Conservation (phyloP, 2,797 vertebrate genomes). For the Pangasius djambal region DNA sequence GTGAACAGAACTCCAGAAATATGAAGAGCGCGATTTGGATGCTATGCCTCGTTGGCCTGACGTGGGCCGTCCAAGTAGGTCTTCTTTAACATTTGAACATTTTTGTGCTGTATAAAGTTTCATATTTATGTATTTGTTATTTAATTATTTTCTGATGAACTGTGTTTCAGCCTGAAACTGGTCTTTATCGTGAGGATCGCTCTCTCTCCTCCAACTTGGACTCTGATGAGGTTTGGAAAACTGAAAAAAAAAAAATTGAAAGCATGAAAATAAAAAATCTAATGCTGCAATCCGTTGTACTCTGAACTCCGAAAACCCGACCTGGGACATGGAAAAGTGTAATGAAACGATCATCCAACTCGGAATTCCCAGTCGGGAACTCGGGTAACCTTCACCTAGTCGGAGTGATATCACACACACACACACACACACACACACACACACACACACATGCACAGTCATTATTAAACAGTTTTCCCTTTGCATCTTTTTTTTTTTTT, state of each 20-base stretch:
- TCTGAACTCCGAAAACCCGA: neutral
- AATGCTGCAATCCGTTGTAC: neutral
- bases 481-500: no score
- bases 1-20: neutral
- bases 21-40: neutral
- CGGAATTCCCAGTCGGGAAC: no score
- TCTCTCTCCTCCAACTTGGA: neutral
- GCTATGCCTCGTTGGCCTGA: neutral
- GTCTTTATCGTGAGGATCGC: neutral
- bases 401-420: no score
- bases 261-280: neutral
- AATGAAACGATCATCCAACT: neutral
- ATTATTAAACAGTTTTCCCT: no score
- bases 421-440: no score
- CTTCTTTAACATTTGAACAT: neutral
- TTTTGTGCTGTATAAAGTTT: no score
- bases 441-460: no score
- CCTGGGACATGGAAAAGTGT: neutral
- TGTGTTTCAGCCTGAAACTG: neutral
- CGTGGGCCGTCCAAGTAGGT: neutral
- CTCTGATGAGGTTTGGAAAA: constrained; percentile 4
- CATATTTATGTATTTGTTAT: neutral
- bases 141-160: neutral
- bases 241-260: no score
- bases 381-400: no score